A percentile compares a stretch with the other conserved stretches of the same genome.
Evolutionary conservation across 2,113 vertebrate genomes (phyloP).

Genomic region (Caretta caretta): DNA sequence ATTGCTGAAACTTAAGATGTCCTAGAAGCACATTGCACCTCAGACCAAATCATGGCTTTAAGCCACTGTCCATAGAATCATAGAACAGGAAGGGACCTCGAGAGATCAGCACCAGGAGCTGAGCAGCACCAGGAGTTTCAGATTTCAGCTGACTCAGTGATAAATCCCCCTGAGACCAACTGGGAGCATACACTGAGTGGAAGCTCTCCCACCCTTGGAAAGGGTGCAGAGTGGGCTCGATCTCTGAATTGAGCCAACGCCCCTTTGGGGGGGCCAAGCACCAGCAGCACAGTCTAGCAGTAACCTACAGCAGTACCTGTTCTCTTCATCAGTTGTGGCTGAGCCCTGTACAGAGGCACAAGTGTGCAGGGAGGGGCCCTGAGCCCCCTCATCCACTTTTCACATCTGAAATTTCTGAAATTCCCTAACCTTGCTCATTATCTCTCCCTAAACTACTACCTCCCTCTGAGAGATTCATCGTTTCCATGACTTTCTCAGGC

Average conservation of each 20-base stretch:
- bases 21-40: not conserved
- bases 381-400: not conserved
- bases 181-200: not conserved
- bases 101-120: not conserved
- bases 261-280: not conserved
- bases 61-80: not conserved
- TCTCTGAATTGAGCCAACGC: not conserved
- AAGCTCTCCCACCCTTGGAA: not conserved
- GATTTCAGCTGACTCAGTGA: not conserved
- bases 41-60: not conserved
- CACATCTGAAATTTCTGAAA: not conserved
- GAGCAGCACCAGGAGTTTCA: not conserved
- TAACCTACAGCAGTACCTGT: not conserved
- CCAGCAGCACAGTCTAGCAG: no score
- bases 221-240: not conserved
- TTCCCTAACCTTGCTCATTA: not conserved
- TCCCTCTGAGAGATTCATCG: not conserved
- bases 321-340: fast-evolving
- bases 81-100: no score
- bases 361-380: not conserved
- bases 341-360: not conserved
- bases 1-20: not conserved
- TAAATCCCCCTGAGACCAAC: not conserved
- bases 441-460: not conserved
- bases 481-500: not conserved